A percentile compares a stretch with the other conserved stretches of the same genome.
These are phyloP conservation scores for Camelus dromedarius DNA, from an alignment of 2,113 vertebrate species.

Conservation along the genomic window DNA sequence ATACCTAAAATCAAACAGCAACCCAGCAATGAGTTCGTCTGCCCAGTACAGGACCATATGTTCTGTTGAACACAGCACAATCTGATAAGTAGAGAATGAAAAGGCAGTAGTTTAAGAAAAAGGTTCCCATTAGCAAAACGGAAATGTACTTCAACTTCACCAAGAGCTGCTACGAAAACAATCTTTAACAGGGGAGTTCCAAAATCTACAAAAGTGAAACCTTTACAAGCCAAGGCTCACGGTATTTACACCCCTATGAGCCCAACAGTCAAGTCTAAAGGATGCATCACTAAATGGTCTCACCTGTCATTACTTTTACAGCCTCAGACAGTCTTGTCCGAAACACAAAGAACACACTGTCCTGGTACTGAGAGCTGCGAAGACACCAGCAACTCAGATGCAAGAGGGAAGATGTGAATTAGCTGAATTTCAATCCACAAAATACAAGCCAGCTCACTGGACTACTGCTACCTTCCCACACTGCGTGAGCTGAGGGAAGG, in stretches of 20 bases:
- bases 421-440: background rate
- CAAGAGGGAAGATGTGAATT: background rate
- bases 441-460: background rate
- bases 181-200: background rate
- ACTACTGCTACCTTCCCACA: background rate
- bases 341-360: background rate
- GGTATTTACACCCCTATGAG: background rate
- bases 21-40: background rate
- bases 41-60: background rate
- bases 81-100: background rate
- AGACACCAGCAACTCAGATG: background rate
- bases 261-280: background rate
- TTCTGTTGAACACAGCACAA: background rate
- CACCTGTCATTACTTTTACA: background rate
- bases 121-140: background rate
- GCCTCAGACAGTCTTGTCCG: background rate
- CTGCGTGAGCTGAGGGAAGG: accelerated
- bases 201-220: background rate
- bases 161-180: background rate
- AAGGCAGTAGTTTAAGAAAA: background rate
- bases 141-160: background rate
- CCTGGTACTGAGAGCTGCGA: background rate
- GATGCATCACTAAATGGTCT: background rate
- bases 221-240: background rate
- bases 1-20: slow-evolving; percentile 84